A percentile compares a stretch with the other conserved stretches of the same genome.
phyloP scores from a whole-genome alignment of 1,140 invertebrate species.

The Temnothorax nylanderi region DNA sequence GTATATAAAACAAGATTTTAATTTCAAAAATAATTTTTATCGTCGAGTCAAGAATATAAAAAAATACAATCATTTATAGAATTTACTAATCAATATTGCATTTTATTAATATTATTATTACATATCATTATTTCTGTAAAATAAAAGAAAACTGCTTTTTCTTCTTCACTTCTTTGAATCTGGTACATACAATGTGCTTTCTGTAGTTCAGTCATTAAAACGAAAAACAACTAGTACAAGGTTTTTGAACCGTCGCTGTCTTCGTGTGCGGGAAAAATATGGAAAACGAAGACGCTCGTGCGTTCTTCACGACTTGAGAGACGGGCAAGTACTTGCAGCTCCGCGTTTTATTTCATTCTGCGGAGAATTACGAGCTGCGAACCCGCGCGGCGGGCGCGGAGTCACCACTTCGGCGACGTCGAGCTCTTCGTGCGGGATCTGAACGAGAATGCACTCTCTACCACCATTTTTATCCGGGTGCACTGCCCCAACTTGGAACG shows the following conservation, averaged over 20 bases:
- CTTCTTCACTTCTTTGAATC: background rate
- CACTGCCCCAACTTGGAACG: background rate
- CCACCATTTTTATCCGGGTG: background rate
- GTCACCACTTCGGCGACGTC: background rate
- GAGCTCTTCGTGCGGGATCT: background rate
- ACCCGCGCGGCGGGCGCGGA: background rate
- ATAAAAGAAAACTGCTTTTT: background rate
- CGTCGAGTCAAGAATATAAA: background rate
- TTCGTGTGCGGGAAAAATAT: background rate
- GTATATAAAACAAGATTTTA: background rate
- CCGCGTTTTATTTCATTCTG: conserved; percentile 22
- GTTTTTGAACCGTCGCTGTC: background rate
- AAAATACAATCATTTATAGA: background rate
- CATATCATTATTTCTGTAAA: background rate
- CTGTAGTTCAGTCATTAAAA: background rate
- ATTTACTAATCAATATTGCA: background rate
- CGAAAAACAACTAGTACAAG: background rate
- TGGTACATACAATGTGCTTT: background rate
- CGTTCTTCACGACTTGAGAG: background rate
- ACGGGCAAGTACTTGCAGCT: background rate
- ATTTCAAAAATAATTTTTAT: background rate
- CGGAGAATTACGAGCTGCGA: conserved; percentile 43
- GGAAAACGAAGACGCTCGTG: background rate
- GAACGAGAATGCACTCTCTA: background rate
- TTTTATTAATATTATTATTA: background rate